Conservation (phyloP, 1,140 invertebrate species). For the Drosophila simulans region DNA sequence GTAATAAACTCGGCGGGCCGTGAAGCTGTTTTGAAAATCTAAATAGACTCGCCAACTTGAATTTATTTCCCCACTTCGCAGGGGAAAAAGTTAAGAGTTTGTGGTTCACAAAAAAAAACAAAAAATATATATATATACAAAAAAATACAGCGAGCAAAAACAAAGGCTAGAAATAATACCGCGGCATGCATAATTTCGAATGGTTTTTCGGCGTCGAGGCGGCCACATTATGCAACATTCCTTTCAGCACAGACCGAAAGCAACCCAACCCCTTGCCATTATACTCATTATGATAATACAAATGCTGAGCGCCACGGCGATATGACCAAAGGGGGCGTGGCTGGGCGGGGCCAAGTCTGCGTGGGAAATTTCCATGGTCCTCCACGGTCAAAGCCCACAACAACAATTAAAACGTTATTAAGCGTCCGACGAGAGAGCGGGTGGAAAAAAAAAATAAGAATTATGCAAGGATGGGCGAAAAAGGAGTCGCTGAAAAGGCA, state of each 20-base stretch:
- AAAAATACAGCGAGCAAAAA: slow-evolving; percentile 36
- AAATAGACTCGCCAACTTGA: slow-evolving; percentile 75
- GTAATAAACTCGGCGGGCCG: slow-evolving; percentile 74
- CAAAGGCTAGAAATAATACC: slow-evolving; percentile 70
- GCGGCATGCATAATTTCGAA: slow-evolving; percentile 75
- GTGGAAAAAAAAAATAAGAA: slow-evolving; percentile 34
- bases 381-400: slow-evolving; percentile 74
- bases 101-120: neutral
- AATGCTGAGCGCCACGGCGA: slow-evolving; percentile 45
- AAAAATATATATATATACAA: too few species aligned
- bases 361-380: slow-evolving; percentile 50
- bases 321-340: slow-evolving; percentile 9
- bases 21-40: slow-evolving; percentile 71
- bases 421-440: slow-evolving; percentile 41
- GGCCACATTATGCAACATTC: slow-evolving; percentile 77
- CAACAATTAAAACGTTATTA: slow-evolving; percentile 83
- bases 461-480: slow-evolving; percentile 60
- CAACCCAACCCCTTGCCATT: slow-evolving; percentile 17
- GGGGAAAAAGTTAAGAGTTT: slow-evolving; percentile 16
- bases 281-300: slow-evolving; percentile 80
- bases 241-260: slow-evolving; percentile 50
- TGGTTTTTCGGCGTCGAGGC: slow-evolving; percentile 59
- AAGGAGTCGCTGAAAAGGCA: slow-evolving; percentile 1
- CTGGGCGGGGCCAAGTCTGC: slow-evolving; percentile 28
- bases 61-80: slow-evolving; percentile 51